Evolutionary conservation across 30 jellyfish, hydroid and myxozoan species (phyloP).

Genomic region (Chrysaora quinquecirrha): DNA sequence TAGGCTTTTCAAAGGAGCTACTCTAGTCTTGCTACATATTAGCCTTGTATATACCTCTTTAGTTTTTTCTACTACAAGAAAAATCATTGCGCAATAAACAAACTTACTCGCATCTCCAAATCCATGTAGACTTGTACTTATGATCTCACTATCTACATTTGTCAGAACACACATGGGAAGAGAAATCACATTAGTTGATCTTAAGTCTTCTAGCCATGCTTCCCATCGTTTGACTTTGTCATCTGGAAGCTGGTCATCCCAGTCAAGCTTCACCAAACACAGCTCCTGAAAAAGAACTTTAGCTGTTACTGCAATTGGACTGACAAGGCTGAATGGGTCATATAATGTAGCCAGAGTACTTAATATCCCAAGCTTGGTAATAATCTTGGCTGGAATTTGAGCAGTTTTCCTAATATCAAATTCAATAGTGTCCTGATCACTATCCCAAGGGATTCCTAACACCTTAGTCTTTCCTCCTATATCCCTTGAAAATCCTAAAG

Average conservation of each 20-base stretch:
- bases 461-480: constrained; percentile 27
- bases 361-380: constrained; percentile 39
- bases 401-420: constrained; percentile 18
- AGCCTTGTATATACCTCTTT: neutral
- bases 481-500: neutral
- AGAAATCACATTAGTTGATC: neutral
- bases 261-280: constrained; percentile 7
- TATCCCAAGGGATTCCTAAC: constrained; percentile 36
- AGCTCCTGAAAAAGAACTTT: no score
- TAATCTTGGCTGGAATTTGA: neutral
- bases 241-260: constrained; percentile 43
- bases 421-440: constrained; percentile 14
- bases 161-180: constrained; percentile 30
- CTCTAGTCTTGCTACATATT: no score
- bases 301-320: no score
- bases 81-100: neutral
- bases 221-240: constrained; percentile 31
- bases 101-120: neutral
- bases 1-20: constrained; percentile 54
- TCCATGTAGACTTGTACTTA: neutral
- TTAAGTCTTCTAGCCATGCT: constrained; percentile 17
- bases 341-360: constrained; percentile 32
- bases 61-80: neutral
- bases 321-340: no score
- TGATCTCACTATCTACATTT: neutral